A percentile compares a stretch with the other conserved stretches of the same genome.
Evolutionary conservation across 2,888 invertebrate genomes (phyloP).

Genomic region (Ommatoiulus sabulosus): DNA sequence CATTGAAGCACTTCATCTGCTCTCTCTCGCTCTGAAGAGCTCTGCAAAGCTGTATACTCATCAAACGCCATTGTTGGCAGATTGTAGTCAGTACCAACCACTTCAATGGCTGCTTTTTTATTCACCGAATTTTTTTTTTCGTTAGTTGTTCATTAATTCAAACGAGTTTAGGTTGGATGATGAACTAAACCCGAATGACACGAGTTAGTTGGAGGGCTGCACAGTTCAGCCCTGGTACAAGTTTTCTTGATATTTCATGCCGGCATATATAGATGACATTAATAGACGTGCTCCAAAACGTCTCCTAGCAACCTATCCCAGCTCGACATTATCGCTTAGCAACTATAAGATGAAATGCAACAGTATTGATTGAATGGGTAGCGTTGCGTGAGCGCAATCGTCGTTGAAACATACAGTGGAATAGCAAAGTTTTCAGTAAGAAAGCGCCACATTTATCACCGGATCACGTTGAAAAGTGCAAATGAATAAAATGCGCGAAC

Average conservation of each 20-base stretch:
- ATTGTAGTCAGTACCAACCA: neutral
- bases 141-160: neutral
- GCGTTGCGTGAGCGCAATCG: constrained; percentile 15
- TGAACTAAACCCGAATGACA: constrained; percentile 14
- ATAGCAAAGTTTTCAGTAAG: neutral
- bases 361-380: constrained; percentile 45
- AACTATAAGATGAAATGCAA: constrained; percentile 48
- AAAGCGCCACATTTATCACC: neutral
- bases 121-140: neutral
- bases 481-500: neutral
- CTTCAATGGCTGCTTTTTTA: neutral
- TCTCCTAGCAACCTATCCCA: constrained; percentile 45
- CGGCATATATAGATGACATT: neutral
- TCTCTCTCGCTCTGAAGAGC: neutral
- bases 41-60: neutral
- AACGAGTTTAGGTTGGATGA: neutral
- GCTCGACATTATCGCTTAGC: constrained; percentile 37
- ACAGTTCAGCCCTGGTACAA: neutral
- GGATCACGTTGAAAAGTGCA: neutral
- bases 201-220: neutral
- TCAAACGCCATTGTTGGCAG: neutral
- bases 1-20: constrained; percentile 33
- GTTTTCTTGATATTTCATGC: constrained; percentile 38
- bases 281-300: constrained; percentile 41
- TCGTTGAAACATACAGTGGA: constrained; percentile 12